Conservation (phyloP, 1,140 invertebrate genomes). For the Polyergus mexicanus region DNA sequence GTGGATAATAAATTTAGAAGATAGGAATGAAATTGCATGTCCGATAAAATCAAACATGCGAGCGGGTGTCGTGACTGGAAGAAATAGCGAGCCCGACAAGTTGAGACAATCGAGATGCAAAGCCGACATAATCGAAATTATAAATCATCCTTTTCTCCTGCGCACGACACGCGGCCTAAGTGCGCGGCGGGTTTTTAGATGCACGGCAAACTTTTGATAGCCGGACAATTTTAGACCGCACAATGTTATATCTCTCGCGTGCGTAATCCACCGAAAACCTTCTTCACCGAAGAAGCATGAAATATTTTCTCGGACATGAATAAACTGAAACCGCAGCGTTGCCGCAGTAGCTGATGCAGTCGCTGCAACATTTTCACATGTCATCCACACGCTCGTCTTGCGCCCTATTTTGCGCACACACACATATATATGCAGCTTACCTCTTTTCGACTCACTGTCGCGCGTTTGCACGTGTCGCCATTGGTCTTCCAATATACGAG, state of each 20-base stretch:
- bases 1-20: constrained; percentile 32
- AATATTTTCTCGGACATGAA: constrained; percentile 82
- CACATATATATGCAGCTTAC: constrained; percentile 11
- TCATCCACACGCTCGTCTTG: constrained; percentile 44
- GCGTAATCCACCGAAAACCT: constrained; percentile 79
- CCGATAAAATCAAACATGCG: constrained; percentile 44
- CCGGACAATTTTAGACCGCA: constrained; percentile 79
- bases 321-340: constrained; percentile 74
- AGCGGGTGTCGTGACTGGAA: constrained; percentile 32
- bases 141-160: constrained; percentile 46
- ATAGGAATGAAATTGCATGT: constrained; percentile 48
- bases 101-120: constrained; percentile 56
- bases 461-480: constrained; percentile 53
- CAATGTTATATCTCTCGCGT: constrained; percentile 71
- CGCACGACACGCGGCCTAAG: neutral
- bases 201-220: constrained; percentile 79
- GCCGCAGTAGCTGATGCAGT: constrained; percentile 63
- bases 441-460: constrained; percentile 51
- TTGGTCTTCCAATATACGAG: constrained; percentile 62
- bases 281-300: constrained; percentile 73
- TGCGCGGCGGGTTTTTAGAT: neutral
- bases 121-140: constrained; percentile 37
- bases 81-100: constrained; percentile 13
- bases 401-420: constrained; percentile 6
- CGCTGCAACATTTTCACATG: constrained; percentile 66